Conservation (phyloP, 2,797 vertebrate genomes). For the Pangasius sanitwongsei region DNA sequence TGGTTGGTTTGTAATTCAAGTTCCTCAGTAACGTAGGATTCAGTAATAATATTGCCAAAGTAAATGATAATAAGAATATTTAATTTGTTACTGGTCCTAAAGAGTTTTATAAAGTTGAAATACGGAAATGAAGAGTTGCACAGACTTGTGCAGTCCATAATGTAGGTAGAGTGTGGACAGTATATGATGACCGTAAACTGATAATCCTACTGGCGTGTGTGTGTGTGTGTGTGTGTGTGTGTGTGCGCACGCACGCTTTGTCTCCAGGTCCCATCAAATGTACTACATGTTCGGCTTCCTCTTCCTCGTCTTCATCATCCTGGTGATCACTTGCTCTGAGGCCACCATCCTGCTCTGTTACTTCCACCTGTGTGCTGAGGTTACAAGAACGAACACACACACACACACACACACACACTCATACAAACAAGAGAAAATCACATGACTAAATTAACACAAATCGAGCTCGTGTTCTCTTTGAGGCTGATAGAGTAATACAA, state of each 20-base stretch:
- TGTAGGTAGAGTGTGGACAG: background rate
- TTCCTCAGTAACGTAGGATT: background rate
- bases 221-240: background rate
- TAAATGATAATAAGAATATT: background rate
- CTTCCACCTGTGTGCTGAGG: slow-evolving; percentile 94
- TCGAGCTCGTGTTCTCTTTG: background rate
- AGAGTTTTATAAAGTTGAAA: background rate
- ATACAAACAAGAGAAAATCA: background rate
- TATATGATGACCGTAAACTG: background rate
- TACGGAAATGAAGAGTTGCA: background rate
- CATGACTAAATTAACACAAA: background rate
- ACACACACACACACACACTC: background rate
- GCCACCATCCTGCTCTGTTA: slow-evolving; percentile 94
- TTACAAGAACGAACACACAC: slow-evolving; percentile 58
- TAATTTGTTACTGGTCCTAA: background rate
- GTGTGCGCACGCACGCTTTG: background rate
- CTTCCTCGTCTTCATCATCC: slow-evolving; percentile 92
- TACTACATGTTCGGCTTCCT: slow-evolving; percentile 97
- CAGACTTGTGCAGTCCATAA: background rate
- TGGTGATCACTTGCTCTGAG: slow-evolving; percentile 93
- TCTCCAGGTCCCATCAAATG: slow-evolving; percentile 91
- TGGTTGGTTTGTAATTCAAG: background rate
- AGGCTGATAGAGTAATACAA: background rate
- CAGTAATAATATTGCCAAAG: background rate
- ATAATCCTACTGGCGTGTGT: no score